Conservation (phyloP, 2,888 invertebrate genomes). For the Gymnocheta viridis region DNA sequence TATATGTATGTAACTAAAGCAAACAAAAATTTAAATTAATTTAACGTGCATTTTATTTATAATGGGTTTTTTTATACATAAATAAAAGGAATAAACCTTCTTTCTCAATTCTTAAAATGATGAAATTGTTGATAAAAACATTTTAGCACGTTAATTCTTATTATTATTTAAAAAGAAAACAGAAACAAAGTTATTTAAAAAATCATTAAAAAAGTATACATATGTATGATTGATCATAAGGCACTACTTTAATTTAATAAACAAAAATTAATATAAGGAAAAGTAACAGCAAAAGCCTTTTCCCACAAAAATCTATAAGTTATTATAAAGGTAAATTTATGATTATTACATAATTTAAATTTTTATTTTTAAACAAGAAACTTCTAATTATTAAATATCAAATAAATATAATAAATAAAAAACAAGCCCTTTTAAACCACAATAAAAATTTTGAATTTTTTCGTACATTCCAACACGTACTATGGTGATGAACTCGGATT, state of each 20-base stretch:
- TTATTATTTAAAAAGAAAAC: conserved; percentile 14
- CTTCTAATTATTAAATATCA: conserved; percentile 70
- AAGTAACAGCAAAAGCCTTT: conserved; percentile 30
- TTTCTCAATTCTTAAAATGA: conserved; percentile 43
- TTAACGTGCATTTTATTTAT: conserved; percentile 62
- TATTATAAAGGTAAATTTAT: conserved; percentile 71
- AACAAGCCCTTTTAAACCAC: conserved; percentile 63
- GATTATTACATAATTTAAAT: conserved; percentile 72
- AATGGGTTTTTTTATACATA: conserved; percentile 44
- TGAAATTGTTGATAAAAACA: conserved; percentile 36
- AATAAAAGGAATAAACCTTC: neutral
- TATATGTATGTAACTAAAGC: conserved; percentile 49
- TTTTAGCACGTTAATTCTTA: conserved; percentile 56
- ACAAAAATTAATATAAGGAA: conserved; percentile 43
- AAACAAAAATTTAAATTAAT: conserved; percentile 47
- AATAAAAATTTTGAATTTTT: neutral
- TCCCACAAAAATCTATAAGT: conserved; percentile 61
- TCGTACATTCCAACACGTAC: neutral
- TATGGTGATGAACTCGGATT: too few species aligned
- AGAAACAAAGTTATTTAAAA: conserved; percentile 22
- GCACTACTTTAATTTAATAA: conserved; percentile 69
- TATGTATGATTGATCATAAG: conserved; percentile 66
- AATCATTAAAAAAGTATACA: conserved; percentile 44
- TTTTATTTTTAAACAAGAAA: conserved; percentile 68
- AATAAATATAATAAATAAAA: conserved; percentile 67